Percentiles rank a stretch among this genome's conserved stretches.
These are phyloP conservation scores for Baronia brevicornis DNA, from an alignment of 2,888 invertebrate genomes.

Conservation along the genomic window DNA sequence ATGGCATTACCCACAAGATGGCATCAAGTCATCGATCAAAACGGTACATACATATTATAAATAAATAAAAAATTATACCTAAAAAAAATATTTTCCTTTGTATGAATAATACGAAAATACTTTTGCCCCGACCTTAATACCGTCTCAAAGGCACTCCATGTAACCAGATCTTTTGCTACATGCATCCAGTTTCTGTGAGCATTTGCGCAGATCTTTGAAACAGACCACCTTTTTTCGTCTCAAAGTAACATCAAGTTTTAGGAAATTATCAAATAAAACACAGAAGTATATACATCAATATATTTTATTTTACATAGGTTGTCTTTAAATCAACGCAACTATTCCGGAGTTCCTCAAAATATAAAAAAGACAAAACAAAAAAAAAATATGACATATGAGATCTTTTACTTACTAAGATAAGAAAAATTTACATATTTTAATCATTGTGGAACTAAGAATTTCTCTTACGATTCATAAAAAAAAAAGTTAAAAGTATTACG, in stretches of 20 bases:
- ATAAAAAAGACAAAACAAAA: constrained; percentile 75
- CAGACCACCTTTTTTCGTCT: too few species aligned
- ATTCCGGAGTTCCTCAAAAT: constrained; percentile 73
- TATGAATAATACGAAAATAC: too few species aligned
- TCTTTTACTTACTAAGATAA: constrained; percentile 75
- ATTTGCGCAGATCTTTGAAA: too few species aligned
- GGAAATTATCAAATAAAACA: constrained; percentile 40
- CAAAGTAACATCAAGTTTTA: background rate
- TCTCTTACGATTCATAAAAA: constrained; percentile 62
- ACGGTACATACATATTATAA: too few species aligned
- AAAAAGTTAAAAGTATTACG: constrained; percentile 29
- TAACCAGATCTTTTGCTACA: background rate
- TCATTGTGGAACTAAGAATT: constrained; percentile 69
- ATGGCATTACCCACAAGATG: too few species aligned
- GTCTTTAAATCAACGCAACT: constrained; percentile 75
- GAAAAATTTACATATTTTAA: constrained; percentile 70
- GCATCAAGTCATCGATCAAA: too few species aligned
- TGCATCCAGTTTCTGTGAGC: too few species aligned
- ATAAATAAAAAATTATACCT: too few species aligned
- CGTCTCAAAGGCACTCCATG: background rate
- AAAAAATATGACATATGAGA: constrained; percentile 73
- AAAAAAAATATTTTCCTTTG: too few species aligned
- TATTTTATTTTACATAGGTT: constrained; percentile 76
- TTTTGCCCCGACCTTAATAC: too few species aligned
- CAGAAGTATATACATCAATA: constrained; percentile 70